Percentiles rank a stretch among this genome's conserved stretches.
These are phyloP conservation scores for Bothrops jararaca DNA, from an alignment of 2,113 vertebrate genomes.

Conservation along the genomic window DNA sequence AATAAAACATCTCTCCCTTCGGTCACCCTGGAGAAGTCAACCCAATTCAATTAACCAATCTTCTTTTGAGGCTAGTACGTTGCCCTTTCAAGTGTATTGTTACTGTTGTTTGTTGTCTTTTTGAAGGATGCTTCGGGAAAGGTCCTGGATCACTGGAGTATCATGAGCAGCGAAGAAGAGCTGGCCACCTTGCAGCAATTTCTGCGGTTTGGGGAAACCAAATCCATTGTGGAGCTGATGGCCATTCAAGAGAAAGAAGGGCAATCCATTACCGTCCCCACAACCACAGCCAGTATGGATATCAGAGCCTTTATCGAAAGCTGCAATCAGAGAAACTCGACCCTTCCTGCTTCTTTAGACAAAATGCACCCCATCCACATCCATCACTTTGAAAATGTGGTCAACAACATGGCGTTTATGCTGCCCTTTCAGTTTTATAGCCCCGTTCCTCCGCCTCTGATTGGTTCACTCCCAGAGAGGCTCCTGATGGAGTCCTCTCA, in stretches of 20 bases:
- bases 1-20: background rate
- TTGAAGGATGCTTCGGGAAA: slow-evolving; percentile 90
- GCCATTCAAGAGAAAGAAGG: slow-evolving; percentile 94
- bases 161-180: slow-evolving; percentile 96
- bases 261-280: slow-evolving; percentile 81
- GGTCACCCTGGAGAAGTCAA: background rate
- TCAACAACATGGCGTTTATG: slow-evolving; percentile 94
- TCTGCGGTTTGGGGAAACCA: slow-evolving; percentile 96
- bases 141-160: slow-evolving; percentile 95
- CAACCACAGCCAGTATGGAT: slow-evolving; percentile 83
- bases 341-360: slow-evolving; percentile 75
- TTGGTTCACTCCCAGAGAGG: slow-evolving; percentile 79
- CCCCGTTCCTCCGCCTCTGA: slow-evolving; percentile 83
- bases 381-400: slow-evolving; percentile 93
- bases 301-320: slow-evolving; percentile 95
- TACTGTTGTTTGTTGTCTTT: background rate
- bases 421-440: slow-evolving; percentile 92
- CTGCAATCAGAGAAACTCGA: slow-evolving; percentile 75
- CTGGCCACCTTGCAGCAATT: slow-evolving; percentile 94
- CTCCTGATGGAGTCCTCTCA: slow-evolving; percentile 73
- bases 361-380: slow-evolving; percentile 74
- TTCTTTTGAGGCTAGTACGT: background rate
- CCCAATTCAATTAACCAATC: background rate
- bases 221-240: slow-evolving; percentile 98
- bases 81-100: background rate